Evolutionary conservation across 37 sponge, comb jelly and placozoan species (phyloP).

Genomic region (Aplysina aerophoba): DNA sequence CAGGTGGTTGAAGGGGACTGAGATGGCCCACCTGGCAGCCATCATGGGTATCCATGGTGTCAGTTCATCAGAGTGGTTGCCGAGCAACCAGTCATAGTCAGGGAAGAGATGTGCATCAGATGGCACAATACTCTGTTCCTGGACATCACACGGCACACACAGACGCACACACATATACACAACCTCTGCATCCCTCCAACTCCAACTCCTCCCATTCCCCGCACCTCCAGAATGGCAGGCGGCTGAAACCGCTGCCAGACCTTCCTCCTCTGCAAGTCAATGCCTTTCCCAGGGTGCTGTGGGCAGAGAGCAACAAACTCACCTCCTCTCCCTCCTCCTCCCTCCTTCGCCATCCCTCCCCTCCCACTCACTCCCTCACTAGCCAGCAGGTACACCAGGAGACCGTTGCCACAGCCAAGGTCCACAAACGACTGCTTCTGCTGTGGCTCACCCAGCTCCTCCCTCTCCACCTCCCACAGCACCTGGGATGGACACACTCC

Average conservation of each 20-base stretch:
- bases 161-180: background rate
- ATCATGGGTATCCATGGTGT: conserved; percentile 99
- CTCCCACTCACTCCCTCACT: conserved; percentile 80
- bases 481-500: conserved; percentile 50
- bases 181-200: background rate
- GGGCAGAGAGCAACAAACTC: background rate
- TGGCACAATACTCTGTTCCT: conserved; percentile 80
- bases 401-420: conserved; percentile 98
- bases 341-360: background rate
- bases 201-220: background rate
- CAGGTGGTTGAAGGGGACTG: too few relatives aligned
- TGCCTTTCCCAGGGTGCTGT: conserved; percentile 92
- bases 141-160: background rate
- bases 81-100: conserved; percentile 93
- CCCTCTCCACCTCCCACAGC: conserved; percentile 94
- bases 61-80: conserved; percentile 99
- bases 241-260: conserved; percentile 81
- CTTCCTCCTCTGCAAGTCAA: conserved; percentile 88
- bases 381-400: conserved; percentile 90
- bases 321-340: conserved; percentile 5
- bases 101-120: conserved; percentile 72
- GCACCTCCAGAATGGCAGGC: conserved; percentile 71
- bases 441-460: conserved; percentile 21
- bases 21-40: conserved; percentile 79
- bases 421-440: conserved; percentile 90